These are phyloP conservation scores for Cataglyphis albicans DNA, from an alignment of 2,888 invertebrate species.

Conservation along the genomic window DNA sequence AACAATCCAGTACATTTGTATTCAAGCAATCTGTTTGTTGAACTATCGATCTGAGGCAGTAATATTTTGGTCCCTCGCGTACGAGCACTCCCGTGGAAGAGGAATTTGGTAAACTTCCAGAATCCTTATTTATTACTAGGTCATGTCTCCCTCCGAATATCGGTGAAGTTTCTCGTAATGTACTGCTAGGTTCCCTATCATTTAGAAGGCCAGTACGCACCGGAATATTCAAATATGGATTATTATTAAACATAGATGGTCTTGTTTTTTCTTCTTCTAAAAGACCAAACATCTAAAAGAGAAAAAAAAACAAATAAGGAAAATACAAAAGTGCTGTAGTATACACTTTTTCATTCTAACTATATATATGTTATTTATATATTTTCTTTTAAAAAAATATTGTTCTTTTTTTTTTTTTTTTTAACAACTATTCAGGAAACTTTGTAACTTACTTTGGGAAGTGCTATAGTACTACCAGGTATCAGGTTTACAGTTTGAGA, in stretches of 20 bases:
- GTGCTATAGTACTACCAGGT: background rate
- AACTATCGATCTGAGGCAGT: slow-evolving; percentile 90
- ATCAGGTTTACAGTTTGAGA: background rate
- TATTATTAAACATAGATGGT: background rate
- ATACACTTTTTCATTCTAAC: background rate
- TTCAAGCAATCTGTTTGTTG: slow-evolving; percentile 92
- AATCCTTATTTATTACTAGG: slow-evolving; percentile 53
- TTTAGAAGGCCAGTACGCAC: slow-evolving; percentile 4
- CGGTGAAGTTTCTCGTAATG: slow-evolving; percentile 38
- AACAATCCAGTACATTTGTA: slow-evolving; percentile 91
- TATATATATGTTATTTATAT: background rate
- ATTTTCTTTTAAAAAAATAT: background rate
- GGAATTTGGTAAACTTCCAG: slow-evolving; percentile 49
- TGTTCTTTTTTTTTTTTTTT: too few species aligned
- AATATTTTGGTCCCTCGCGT: slow-evolving; percentile 87
- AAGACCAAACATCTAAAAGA: background rate
- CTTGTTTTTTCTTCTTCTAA: background rate
- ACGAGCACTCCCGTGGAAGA: slow-evolving; percentile 49
- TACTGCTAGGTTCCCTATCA: slow-evolving; percentile 42
- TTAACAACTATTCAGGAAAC: background rate
- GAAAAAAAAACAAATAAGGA: background rate
- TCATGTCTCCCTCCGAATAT: slow-evolving; percentile 34
- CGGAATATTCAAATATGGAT: slow-evolving; percentile 21
- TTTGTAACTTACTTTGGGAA: slow-evolving; percentile 16
- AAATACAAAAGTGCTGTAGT: background rate